These are phyloP conservation scores for Euthynnus affinis DNA, from an alignment of 2,797 vertebrate genomes.

Conservation along the genomic window DNA sequence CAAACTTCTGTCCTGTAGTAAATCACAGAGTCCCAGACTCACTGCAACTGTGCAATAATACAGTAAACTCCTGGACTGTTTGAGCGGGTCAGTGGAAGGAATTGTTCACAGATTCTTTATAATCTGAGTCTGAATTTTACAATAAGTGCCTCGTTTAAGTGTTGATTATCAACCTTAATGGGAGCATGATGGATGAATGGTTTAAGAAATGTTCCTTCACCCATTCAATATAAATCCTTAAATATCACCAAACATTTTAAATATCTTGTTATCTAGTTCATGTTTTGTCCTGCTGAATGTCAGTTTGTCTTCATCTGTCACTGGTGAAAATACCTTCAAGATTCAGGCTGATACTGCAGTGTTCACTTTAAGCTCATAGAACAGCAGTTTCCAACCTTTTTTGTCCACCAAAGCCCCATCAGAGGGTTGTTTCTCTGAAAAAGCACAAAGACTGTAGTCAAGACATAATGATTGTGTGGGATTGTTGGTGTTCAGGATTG, in stretches of 20 bases:
- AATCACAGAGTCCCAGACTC: constrained; percentile 37
- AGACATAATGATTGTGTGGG: too few relatives aligned
- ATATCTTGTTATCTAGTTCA: not conserved
- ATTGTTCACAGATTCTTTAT: not conserved
- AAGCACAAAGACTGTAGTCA: too few relatives aligned
- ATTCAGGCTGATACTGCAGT: too few relatives aligned
- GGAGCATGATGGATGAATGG: not conserved
- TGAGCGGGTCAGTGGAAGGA: not conserved
- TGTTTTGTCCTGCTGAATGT: not conserved
- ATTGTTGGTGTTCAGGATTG: not conserved
- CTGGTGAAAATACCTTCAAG: not conserved
- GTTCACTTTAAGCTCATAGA: not conserved
- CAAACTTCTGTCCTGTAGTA: constrained; percentile 42
- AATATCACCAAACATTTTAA: not conserved
- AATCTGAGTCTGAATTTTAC: constrained; percentile 5
- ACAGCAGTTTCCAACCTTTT: not conserved
- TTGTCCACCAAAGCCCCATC: not conserved
- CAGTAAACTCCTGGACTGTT: constrained; percentile 2
- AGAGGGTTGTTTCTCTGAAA: too few relatives aligned
- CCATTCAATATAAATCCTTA: not conserved
- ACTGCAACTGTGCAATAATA: not conserved
- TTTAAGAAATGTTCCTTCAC: not conserved
- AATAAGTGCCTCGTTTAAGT: not conserved
- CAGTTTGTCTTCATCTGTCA: not conserved
- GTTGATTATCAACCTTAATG: not conserved